Evolutionary conservation across 1,140 invertebrate species (phyloP).

Genomic region (Drosophila navojoa): DNA sequence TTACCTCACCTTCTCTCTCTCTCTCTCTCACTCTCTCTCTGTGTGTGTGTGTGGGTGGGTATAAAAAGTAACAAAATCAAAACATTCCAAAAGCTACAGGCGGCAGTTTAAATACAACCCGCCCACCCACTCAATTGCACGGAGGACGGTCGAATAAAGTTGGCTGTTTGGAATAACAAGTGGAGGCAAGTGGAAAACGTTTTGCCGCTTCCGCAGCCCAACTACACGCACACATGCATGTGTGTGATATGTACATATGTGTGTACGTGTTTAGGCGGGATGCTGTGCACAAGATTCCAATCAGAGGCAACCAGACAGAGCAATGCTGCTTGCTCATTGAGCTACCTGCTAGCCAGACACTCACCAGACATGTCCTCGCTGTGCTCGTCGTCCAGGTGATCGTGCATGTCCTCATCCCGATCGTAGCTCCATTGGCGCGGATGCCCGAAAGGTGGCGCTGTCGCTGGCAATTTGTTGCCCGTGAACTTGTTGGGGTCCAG

Average conservation of each 20-base stretch:
- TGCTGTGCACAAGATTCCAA: conserved; percentile 26
- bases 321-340: not conserved
- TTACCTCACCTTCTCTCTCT: not conserved
- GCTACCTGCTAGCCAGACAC: conserved; percentile 19
- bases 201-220: conserved; percentile 3
- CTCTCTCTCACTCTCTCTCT: too few relatives aligned
- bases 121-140: conserved; percentile 17
- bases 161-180: conserved; percentile 16
- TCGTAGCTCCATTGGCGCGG: conserved; percentile 85
- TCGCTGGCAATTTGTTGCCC: conserved; percentile 84
- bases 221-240: not conserved
- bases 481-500: conserved; percentile 95
- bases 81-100: conserved; percentile 72
- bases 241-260: not conserved
- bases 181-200: conserved; percentile 3
- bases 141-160: conserved; percentile 12
- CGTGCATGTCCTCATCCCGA: conserved; percentile 84
- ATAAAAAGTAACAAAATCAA: conserved; percentile 56
- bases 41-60: not conserved
- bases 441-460: conserved; percentile 48
- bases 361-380: conserved; percentile 83
- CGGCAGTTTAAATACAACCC: conserved; percentile 63
- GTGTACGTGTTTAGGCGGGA: not conserved
- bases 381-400: conserved; percentile 79
- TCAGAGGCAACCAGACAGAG: not conserved